Evolutionary conservation across 2,113 vertebrate genomes (phyloP).

Genomic region (Gnathonemus longibarbis): DNA sequence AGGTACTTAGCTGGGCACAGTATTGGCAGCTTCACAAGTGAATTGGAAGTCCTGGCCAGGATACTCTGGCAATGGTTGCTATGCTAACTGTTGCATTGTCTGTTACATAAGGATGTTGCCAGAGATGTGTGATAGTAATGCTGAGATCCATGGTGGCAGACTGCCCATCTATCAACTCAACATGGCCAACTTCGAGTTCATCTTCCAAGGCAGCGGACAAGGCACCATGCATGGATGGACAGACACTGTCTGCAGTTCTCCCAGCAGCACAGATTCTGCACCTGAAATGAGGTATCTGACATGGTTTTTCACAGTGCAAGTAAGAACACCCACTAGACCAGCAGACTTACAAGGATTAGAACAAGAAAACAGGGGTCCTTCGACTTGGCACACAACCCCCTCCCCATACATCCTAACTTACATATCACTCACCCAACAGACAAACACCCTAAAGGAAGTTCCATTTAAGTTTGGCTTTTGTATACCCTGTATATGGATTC

Average conservation of each 20-base stretch:
- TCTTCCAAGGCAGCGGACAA: not conserved
- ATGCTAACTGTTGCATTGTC: not conserved
- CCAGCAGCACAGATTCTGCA: not conserved
- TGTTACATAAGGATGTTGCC: not conserved
- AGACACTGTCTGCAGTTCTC: not conserved
- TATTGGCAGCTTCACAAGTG: not conserved
- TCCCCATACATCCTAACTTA: too few relatives aligned
- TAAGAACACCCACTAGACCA: not conserved
- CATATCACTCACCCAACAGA: too few relatives aligned
- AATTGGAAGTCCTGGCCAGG: not conserved
- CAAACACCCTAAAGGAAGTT: too few relatives aligned
- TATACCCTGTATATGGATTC: too few relatives aligned
- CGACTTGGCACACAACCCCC: too few relatives aligned
- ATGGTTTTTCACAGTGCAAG: not conserved
- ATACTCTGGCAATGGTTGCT: not conserved
- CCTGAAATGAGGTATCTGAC: not conserved
- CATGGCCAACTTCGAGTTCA: not conserved
- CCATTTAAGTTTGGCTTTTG: too few relatives aligned
- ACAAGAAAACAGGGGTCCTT: not conserved
- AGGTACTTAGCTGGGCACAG: not conserved
- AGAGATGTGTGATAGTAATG: not conserved
- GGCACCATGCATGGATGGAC: not conserved
- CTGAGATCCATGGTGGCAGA: not conserved
- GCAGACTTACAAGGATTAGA: not conserved
- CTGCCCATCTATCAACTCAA: not conserved